Evolutionary conservation across 1,140 invertebrate species (phyloP), one percentile per base, ranked within the genome.

Genomic region (Hirudo medicinalis): DNA sequence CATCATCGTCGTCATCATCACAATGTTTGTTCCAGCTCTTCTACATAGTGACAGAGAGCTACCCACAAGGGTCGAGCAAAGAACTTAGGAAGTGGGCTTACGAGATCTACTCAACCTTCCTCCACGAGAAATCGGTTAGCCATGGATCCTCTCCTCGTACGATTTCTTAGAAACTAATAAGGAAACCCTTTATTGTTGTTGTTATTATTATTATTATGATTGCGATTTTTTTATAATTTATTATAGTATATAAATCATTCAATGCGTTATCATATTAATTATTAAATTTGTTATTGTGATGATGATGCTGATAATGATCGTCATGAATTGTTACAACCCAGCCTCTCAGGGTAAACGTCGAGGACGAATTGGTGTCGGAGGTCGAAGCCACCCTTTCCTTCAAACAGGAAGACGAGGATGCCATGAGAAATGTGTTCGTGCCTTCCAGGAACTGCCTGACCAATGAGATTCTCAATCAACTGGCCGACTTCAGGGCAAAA

Each of bases 11-110:
- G 67, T 32, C 57, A 63, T 15, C 57, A 17, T 5, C 13, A 36
- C 15, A 66, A 40, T 74, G 77, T 74, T 76, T 77, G 73, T 86
- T 85, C n/a, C 80, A 90, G 88, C 85, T 94, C 72, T 94, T 94
- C 81, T 91, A 92, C 82, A 84, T 94, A 73, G 87, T 94, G 79
- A 91, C 90, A 25, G 89, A 91, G 79, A 82, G 89, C 49, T 92
- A 90, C 80, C 89, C 90, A 78, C 87, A 90, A 79, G 90, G 89
- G 43, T 90, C 87, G 77, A 86, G 86, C 53, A 93, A 93, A 82
- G 91, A 94, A 78, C 88, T 97, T 87, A 87, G 90, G 71, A 91
- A 93, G 81, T 97, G 93, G 93, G 93, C 93, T 40, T 97, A 96
- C 83, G 94, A 97, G 85, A 94, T 97, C 78, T 91, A 95, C 83